These are phyloP conservation scores for Somateria mollissima DNA, from an alignment of 2,797 vertebrate genomes.

Conservation along the genomic window DNA sequence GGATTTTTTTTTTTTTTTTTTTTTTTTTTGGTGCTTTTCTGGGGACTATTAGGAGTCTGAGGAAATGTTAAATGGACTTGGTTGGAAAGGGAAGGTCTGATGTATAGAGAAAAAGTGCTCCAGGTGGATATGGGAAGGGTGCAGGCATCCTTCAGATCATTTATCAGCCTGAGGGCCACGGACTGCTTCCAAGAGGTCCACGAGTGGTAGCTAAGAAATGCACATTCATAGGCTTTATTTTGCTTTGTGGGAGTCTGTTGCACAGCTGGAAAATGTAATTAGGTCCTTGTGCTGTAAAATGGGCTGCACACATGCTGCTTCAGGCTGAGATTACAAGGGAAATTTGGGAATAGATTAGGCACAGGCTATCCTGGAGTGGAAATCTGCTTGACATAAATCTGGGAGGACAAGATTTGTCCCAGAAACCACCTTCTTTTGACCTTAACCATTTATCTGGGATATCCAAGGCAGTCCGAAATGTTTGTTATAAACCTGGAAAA, in stretches of 20 bases:
- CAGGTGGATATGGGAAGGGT: background rate
- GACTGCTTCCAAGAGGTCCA: slow-evolving; percentile 34
- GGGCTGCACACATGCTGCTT: slow-evolving; percentile 24
- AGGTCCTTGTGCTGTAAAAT: slow-evolving; percentile 53
- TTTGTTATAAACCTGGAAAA: background rate
- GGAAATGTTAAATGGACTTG: background rate
- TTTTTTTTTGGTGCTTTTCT: background rate
- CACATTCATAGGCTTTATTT: slow-evolving; percentile 37
- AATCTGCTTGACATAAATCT: background rate
- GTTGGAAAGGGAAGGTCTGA: background rate
- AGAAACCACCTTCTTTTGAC: background rate
- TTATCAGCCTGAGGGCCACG: background rate
- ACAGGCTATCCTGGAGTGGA: background rate
- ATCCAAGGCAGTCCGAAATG: background rate
- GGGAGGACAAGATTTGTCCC: background rate
- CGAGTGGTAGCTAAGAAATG: slow-evolving; percentile 37
- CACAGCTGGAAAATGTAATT: slow-evolving; percentile 64
- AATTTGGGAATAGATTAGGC: background rate
- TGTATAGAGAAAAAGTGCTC: background rate
- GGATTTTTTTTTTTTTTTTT: background rate
- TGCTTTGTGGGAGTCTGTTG: slow-evolving; percentile 14
- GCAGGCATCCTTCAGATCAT: background rate
- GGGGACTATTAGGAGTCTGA: background rate
- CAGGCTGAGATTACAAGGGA: slow-evolving; percentile 25
- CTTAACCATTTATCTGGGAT: background rate